Percentiles rank a stretch among this genome's conserved stretches.
Conservation (phyloP, 2,888 invertebrate species). For the Microctonus brassicae region DNA sequence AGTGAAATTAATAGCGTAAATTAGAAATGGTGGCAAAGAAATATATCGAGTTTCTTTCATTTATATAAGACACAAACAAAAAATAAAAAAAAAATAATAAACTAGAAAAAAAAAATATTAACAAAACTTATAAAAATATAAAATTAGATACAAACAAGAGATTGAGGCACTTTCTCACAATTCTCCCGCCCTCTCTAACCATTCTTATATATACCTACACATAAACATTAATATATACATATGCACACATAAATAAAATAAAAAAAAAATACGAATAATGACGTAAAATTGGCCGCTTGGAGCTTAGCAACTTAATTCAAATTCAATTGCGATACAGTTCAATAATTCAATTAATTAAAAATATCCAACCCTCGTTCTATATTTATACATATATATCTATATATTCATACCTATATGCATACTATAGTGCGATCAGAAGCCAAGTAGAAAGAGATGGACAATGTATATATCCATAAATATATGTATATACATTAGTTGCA, state of each 20-base stretch:
- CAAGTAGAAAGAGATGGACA: conserved; percentile 8
- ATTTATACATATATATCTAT: neutral
- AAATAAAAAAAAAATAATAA: neutral
- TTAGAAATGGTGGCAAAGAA: conserved; percentile 33
- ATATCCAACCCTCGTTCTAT: conserved; percentile 54
- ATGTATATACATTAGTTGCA: conserved; percentile 13
- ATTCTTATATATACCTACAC: neutral
- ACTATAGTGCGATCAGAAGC: conserved; percentile 16
- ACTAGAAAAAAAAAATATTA: neutral
- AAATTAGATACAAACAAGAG: conserved; percentile 1
- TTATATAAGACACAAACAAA: neutral
- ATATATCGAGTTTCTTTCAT: neutral
- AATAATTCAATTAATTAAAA: conserved; percentile 70
- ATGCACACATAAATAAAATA: neutral
- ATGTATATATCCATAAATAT: conserved; percentile 11
- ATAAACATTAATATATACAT: neutral
- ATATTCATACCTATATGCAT: too few relatives aligned
- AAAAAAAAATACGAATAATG: conserved; percentile 51
- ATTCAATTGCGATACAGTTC: conserved; percentile 67
- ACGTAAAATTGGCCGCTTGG: conserved; percentile 62
- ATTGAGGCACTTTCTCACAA: conserved; percentile 3
- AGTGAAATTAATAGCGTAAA: conserved; percentile 36
- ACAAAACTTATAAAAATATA: neutral
- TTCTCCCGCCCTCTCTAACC: conserved; percentile 20
- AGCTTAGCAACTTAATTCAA: conserved; percentile 63